Evolutionary conservation across 2,797 vertebrate species (phyloP), one percentile per base, ranked within the genome.

Genomic region (Anniella stebbinsi): DNA sequence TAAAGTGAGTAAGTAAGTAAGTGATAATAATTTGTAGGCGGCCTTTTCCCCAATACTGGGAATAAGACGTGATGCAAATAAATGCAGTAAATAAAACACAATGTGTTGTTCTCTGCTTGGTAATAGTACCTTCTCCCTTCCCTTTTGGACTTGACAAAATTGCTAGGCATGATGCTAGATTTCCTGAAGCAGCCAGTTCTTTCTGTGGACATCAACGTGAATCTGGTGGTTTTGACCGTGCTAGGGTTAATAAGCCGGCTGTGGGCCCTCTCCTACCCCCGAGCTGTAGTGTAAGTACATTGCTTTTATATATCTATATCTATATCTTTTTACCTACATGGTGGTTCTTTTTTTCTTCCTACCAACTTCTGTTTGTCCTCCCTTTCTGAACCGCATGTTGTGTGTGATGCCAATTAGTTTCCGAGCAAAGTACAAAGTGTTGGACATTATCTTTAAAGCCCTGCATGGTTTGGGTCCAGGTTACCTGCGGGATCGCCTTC

Each of bases 271-370:
- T 91, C 96, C 89, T 97, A 98, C 87, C 99, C 99, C 0, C 95
- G 95, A 87, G 98, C 98, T 57, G 98, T 99, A 3, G 98, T 99
- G 99, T 99, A 97, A 98, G 98, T 96, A 83, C 36, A 87, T 63
- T 7, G 7, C 60, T 80, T 89, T 86, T 5, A 13, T n/a, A 3
- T 54, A 51, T 89, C 85, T 5, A 13, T n/a, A 3, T 54, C 36
- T 13, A 77, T 66, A 30, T 33, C 4, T 57, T 5, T 54, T 38
- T n/a, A 36, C 30, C 23, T 76, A 4, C 13, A 41, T 30, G 76
- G 12, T 15, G 12, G 54, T 63, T 63, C 5, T 25, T 63, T 23
- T n/a, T 63, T 63, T 23, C 21, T 63, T 23, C 60, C 18, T 25
- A 63, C 18, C 6, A 63, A 21, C 18, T 21, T 63, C 60, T 23